Evolutionary conservation across 2,888 invertebrate species (phyloP).

Genomic region (Calliscelio sp.): DNA sequence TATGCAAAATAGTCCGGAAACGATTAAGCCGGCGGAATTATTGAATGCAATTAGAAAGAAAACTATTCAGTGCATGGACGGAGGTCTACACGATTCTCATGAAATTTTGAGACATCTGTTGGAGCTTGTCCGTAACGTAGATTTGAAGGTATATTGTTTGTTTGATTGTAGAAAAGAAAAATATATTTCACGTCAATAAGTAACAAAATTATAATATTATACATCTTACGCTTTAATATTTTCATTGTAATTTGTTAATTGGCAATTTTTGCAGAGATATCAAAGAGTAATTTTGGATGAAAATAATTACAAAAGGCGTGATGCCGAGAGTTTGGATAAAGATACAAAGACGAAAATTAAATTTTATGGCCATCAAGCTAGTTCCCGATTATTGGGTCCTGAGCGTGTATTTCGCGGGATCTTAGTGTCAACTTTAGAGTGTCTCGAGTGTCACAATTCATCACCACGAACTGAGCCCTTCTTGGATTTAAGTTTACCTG

Average conservation of each 20-base stretch:
- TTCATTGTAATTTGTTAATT: too few relatives aligned
- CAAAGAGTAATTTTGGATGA: slow-evolving; percentile 93
- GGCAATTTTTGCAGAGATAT: slow-evolving; percentile 88
- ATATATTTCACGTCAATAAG: too few relatives aligned
- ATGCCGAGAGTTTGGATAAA: slow-evolving; percentile 91
- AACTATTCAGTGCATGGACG: slow-evolving; percentile 95
- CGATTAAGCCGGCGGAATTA: slow-evolving; percentile 89
- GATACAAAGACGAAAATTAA: slow-evolving; percentile 92
- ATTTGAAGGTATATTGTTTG: slow-evolving; percentile 87
- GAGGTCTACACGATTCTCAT: slow-evolving; percentile 98
- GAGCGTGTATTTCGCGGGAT: slow-evolving; percentile 98
- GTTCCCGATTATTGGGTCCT: slow-evolving; percentile 91
- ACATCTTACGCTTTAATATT: too few relatives aligned
- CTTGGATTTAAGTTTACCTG: slow-evolving; percentile 97
- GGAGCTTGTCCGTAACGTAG: slow-evolving; percentile 93
- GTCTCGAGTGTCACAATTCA: slow-evolving; percentile 95
- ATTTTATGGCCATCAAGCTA: slow-evolving; percentile 93
- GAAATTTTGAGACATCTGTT: slow-evolving; percentile 96
- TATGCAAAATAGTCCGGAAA: slow-evolving; percentile 88
- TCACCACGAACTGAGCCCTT: slow-evolving; percentile 97
- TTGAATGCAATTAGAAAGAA: slow-evolving; percentile 89
- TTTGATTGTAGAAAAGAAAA: background rate
- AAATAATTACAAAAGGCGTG: slow-evolving; percentile 89
- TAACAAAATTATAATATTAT: too few relatives aligned
- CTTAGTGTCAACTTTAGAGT: slow-evolving; percentile 95